Base-by-base conservation (phyloP, 2,113 vertebrate species). In the Herpetotheres cachinnans region DNA sequence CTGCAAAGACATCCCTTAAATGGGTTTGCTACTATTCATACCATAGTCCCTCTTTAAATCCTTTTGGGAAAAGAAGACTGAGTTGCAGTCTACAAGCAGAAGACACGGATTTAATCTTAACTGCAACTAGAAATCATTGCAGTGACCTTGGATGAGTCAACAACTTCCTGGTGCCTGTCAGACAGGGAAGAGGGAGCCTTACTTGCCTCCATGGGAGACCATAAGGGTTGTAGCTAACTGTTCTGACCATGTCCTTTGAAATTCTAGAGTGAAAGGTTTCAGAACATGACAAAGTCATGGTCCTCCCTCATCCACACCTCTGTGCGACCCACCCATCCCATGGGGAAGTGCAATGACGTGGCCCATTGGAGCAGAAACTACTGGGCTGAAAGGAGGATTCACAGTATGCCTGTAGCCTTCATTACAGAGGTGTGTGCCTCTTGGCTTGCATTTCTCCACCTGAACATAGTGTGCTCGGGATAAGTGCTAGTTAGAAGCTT, bases 401-500 rank as follows among this genome's bases (percentile, higher is more conserved):
- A 18, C 19, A 29, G 22, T 19, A 30, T 47, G n/a, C 34, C 49
- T 4, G 0, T 34, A 52, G 17, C 52, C 36, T 25, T 52, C 86
- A 82, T 69, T 92, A 25, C 42, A 63, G 90, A 55, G 69, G 92
- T 71, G 61, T 44, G 49, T 87, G 63, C 44, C 80, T 71, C 56
- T 71, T 89, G 89, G 91, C 91, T 91, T 67, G 42, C 49, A 49
- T 82, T 63, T 82, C 54, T 61, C 65, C 77, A 26, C 73, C 81
- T 30, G 61, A 84, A 61, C 40, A n/a, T 3, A 3, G 61, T 4
- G 25, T 42, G 58, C 79, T 95, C 4, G 1, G 56, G 67, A 1
- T 47, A 69, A 91, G 85, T 78, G 79, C 96, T 95, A 55, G 90
- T 80, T 97, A 88, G 80, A 85, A 76, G 87, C 89, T 79, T 82